phyloP scores from a whole-genome alignment of 1,140 invertebrate genomes.

The Pseudomyrmex concolor region DNA sequence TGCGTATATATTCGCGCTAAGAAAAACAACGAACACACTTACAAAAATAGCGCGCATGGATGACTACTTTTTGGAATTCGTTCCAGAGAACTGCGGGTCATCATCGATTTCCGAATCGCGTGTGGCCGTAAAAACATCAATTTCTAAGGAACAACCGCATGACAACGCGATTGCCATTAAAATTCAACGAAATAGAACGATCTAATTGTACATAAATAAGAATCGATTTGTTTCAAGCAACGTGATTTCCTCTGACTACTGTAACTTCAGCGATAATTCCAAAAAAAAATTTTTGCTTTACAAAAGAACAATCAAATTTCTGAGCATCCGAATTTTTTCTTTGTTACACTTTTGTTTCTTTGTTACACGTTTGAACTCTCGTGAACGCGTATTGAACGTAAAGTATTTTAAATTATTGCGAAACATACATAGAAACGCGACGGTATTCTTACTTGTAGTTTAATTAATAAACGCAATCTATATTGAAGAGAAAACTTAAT shows the following conservation, averaged over 20 bases:
- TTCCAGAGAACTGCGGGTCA: background rate
- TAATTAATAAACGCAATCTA: background rate
- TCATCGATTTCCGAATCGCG: constrained; percentile 25
- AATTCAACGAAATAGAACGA: background rate
- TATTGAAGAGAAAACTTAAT: constrained; percentile 21
- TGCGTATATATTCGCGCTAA: background rate
- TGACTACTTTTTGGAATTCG: constrained; percentile 3
- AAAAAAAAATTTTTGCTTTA: background rate
- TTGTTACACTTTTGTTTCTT: too few relatives aligned
- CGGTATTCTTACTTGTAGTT: background rate
- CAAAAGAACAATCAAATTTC: too few relatives aligned
- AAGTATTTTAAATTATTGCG: background rate
- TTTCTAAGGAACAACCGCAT: background rate
- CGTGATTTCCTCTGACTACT: background rate
- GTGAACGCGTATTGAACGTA: too few relatives aligned
- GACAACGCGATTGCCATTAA: background rate
- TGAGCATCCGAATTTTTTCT: too few relatives aligned
- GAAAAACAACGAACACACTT: background rate
- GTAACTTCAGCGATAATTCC: background rate
- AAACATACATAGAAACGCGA: background rate
- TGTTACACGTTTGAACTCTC: too few relatives aligned
- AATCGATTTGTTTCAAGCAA: background rate
- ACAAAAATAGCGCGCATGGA: background rate
- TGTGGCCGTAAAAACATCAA: background rate
- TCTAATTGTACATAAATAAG: background rate